Evolutionary conservation across 1,140 invertebrate genomes (phyloP).

Genomic region (Agrypnia vestita): DNA sequence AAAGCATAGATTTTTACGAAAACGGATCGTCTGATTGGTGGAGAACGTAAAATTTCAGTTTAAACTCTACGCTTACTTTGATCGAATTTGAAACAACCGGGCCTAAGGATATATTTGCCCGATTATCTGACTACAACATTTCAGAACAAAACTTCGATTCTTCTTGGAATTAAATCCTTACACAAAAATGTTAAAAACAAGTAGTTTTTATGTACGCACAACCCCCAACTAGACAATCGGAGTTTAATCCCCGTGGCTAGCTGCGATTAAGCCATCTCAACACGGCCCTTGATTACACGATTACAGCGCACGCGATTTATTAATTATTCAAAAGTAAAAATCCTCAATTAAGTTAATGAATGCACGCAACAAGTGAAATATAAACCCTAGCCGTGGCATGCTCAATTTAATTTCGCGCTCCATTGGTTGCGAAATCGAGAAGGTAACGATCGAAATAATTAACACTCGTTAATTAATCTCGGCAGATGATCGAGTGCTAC

Average conservation of each 20-base stretch:
- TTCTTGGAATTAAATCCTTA: too few species aligned
- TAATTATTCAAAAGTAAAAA: conserved; percentile 61
- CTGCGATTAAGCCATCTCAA: conserved; percentile 36
- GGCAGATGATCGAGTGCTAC: conserved; percentile 24
- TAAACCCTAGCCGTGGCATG: conserved; percentile 45
- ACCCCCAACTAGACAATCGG: too few species aligned
- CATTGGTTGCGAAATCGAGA: conserved; percentile 60
- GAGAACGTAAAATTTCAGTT: too few species aligned
- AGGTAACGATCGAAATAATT: conserved; percentile 47
- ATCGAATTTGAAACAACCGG: too few species aligned
- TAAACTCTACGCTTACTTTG: too few species aligned
- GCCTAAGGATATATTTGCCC: too few species aligned
- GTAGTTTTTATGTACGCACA: too few species aligned
- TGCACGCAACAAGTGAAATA: conserved; percentile 60
- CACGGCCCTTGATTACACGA: conserved; percentile 40
- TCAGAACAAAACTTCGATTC: too few species aligned
- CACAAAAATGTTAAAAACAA: too few species aligned
- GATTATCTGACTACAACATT: too few species aligned
- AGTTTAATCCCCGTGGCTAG: neutral
- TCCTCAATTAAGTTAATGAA: conserved; percentile 60
- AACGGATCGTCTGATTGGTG: too few species aligned
- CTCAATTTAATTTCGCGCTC: conserved; percentile 58
- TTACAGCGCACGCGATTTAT: conserved; percentile 57
- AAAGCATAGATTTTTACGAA: too few species aligned
- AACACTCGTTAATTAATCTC: conserved; percentile 53